Conservation (phyloP, 2,797 vertebrate genomes). For the Platalea minor region DNA sequence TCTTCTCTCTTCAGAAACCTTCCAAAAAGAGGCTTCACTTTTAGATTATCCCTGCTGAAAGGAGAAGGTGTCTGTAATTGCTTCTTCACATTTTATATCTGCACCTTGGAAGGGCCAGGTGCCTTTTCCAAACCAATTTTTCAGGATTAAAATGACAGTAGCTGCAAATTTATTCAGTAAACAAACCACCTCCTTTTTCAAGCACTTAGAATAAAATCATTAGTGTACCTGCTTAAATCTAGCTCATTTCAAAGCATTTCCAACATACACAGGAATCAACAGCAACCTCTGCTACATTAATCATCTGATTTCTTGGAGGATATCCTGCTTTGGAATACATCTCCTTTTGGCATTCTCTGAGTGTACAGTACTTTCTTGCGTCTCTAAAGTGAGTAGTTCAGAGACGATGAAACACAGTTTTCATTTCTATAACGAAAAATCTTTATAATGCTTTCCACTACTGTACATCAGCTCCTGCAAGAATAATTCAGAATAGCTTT, state of each 20-base stretch:
- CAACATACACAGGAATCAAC: not conserved
- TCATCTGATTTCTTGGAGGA: slow-evolving; percentile 25
- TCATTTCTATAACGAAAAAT: not conserved
- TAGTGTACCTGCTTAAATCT: not conserved
- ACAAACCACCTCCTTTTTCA: not conserved
- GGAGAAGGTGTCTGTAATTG: not conserved
- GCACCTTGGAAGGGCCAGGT: not conserved
- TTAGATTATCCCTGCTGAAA: not conserved
- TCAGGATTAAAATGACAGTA: slow-evolving; percentile 31
- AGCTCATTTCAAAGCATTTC: not conserved
- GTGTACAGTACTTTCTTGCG: not conserved
- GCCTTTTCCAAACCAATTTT: slow-evolving; percentile 19
- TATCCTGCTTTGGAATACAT: not conserved
- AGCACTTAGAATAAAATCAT: not conserved
- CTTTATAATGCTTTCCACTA: not conserved
- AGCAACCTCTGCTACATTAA: not conserved
- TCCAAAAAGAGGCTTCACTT: not conserved
- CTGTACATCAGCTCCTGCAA: not conserved
- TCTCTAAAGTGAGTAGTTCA: not conserved
- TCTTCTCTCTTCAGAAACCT: not conserved
- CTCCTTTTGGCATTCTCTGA: not conserved
- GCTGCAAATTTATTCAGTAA: slow-evolving; percentile 26
- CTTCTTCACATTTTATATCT: slow-evolving; percentile 3
- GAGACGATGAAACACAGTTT: not conserved
- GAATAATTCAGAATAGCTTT: not conserved